Evolutionary conservation across 1,140 invertebrate species (phyloP).

Genomic region (Microplitis mediator): DNA sequence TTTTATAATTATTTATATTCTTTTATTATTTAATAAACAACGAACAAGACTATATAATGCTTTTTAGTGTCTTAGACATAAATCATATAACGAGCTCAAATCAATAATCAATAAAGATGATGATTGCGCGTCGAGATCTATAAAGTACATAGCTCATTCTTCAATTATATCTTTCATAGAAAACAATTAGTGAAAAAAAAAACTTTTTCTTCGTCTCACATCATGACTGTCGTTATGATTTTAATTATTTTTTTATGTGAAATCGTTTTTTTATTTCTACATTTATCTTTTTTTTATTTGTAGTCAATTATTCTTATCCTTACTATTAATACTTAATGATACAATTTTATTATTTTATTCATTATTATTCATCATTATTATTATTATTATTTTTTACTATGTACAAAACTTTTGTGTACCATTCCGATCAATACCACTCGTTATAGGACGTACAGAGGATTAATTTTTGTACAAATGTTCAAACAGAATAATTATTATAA

Average conservation of each 20-base stretch:
- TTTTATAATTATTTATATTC: neutral
- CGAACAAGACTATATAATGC: constrained; percentile 44
- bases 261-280: neutral
- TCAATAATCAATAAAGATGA: constrained; percentile 47
- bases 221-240: constrained; percentile 24
- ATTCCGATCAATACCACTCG: constrained; percentile 35
- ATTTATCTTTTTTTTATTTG: constrained; percentile 17
- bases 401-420: constrained; percentile 30
- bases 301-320: constrained; percentile 33
- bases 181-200: neutral
- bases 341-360: constrained; percentile 39
- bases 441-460: constrained; percentile 41
- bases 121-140: constrained; percentile 42
- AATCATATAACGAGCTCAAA: constrained; percentile 52
- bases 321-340: constrained; percentile 51
- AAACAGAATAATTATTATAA: constrained; percentile 31
- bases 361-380: constrained; percentile 12
- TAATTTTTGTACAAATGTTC: constrained; percentile 33
- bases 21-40: constrained; percentile 24
- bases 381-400: constrained; percentile 20
- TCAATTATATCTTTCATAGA: constrained; percentile 11
- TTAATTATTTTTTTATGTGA: constrained; percentile 1
- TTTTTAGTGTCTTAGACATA: constrained; percentile 25
- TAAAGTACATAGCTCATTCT: constrained; percentile 20
- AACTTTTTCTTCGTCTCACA: constrained; percentile 11